Conservation (phyloP, 2,888 invertebrate genomes). For the Cordilura impudica region DNA sequence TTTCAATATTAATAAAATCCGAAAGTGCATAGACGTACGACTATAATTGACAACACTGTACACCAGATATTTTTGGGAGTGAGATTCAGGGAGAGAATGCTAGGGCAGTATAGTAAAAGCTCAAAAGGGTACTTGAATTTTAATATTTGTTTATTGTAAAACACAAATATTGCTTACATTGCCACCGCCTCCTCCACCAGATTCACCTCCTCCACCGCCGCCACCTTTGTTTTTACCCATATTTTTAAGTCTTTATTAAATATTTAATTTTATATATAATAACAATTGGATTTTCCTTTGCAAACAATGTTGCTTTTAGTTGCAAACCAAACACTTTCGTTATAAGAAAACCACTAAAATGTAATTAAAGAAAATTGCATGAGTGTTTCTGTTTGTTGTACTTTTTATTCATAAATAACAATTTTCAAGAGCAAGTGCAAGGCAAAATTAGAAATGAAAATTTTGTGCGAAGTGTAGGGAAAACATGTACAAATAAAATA, state of each 20-base stretch:
- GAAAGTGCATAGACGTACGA: no score
- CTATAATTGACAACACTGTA: no score
- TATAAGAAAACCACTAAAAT: conserved; percentile 59
- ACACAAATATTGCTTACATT: conserved; percentile 77
- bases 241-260: conserved; percentile 25
- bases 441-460: conserved; percentile 37
- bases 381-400: conserved; percentile 18
- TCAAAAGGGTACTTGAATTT: conserved; percentile 14
- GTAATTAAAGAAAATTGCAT: conserved; percentile 45
- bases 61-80: no score
- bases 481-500: conserved; percentile 11
- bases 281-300: conserved; percentile 1
- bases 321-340: conserved; percentile 27
- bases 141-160: conserved; percentile 68
- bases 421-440: conserved; percentile 62
- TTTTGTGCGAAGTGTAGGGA: conserved; percentile 19
- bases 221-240: conserved; percentile 76
- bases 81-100: no score
- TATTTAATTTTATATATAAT: background rate
- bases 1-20: no score
- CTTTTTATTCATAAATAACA: conserved; percentile 54
- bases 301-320: background rate
- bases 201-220: conserved; percentile 65
- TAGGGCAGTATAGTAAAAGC: no score
- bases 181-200: conserved; percentile 70